Base-by-base conservation (phyloP, 2,113 vertebrate genomes). In the Tyrannus savana region DNA sequence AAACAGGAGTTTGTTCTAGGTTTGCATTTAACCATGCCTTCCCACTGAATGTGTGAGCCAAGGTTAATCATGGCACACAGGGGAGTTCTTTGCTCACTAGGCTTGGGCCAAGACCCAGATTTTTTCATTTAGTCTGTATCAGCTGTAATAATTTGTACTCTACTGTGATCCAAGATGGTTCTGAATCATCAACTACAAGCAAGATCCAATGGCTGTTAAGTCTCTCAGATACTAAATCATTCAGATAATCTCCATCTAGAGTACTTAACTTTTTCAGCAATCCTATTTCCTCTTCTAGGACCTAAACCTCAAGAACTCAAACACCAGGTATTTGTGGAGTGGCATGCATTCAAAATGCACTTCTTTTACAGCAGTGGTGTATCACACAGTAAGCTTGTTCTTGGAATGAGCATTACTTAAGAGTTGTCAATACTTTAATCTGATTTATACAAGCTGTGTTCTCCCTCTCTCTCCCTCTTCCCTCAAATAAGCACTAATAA, bases 341-440 rank as follows among this genome's bases (percentile, higher is more conserved):
- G 44, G 41, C 52, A 80, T 10, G 47, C 56, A 68, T 89, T 90
- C 83, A 95, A 93, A 93, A 91, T 95, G 44, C 41, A 49, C 39
- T 92, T 83, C 41, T 96, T 90, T 85, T 74, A 66, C 33, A 90
- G 90, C 52, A 84, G 44, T 59, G 30, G 24, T 60, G 33, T 94
- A 85, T 81, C 56, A 91, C 75, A 73, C 15, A 88, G 59, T 37
- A 64, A 96, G 89, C 74, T 74, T 93, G 75, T 90, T 96, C 91
- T 76, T 86, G 60, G 85, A 94, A 94, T 71, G 85, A 95, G 35
- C 87, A 76, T 93, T 93, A 46, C 84, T 96, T 92, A 94, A 71
- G 55, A 91, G 62, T 11, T 96, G 92, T 95, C 95, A 94, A 93
- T 97, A 96, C 79, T 93, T 93, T 71, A 93, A 94, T 91, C 91